Percentiles rank a stretch among this genome's conserved stretches.
Evolutionary conservation across 2,888 invertebrate species (phyloP).

Genomic region (Drosophila heteroneura): DNA sequence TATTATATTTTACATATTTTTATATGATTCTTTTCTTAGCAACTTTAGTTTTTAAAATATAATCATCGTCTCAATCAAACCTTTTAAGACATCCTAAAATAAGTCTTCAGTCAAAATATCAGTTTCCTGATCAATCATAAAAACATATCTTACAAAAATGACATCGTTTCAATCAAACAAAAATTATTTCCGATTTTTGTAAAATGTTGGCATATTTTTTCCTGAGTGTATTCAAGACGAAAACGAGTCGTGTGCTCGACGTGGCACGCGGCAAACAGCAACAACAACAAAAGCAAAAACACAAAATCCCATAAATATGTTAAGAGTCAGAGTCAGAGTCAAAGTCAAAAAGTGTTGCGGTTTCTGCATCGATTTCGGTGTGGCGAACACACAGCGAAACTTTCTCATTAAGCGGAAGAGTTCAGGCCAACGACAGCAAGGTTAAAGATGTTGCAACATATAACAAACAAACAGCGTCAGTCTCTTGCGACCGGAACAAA

Average conservation of each 20-base stretch:
- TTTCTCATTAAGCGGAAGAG: conserved; percentile 75
- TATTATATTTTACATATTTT: not conserved
- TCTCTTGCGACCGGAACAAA: conserved; percentile 28
- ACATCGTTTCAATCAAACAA: not conserved
- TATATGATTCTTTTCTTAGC: not conserved
- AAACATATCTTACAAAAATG: not conserved
- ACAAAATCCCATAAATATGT: conserved; percentile 81
- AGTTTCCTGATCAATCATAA: not conserved
- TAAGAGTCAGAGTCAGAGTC: conserved; percentile 81
- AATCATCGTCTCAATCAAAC: not conserved
- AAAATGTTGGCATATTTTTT: not conserved
- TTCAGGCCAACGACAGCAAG: conserved; percentile 60
- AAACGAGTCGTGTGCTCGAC: conserved; percentile 56
- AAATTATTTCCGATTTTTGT: not conserved
- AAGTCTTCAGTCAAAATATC: no score
- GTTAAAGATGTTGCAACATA: conserved; percentile 46
- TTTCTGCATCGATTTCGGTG: conserved; percentile 47
- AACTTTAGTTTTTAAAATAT: not conserved
- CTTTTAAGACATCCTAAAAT: no score
- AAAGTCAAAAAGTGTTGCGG: conserved; percentile 73
- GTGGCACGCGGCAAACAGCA: conserved; percentile 70
- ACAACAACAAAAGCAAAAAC: conserved; percentile 26
- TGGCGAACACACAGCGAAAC: conserved; percentile 43
- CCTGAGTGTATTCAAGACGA: conserved; percentile 23
- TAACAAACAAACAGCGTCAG: conserved; percentile 16